phyloP scores from a whole-genome alignment of 2,797 vertebrate species.

The Argyrosomus regius region DNA sequence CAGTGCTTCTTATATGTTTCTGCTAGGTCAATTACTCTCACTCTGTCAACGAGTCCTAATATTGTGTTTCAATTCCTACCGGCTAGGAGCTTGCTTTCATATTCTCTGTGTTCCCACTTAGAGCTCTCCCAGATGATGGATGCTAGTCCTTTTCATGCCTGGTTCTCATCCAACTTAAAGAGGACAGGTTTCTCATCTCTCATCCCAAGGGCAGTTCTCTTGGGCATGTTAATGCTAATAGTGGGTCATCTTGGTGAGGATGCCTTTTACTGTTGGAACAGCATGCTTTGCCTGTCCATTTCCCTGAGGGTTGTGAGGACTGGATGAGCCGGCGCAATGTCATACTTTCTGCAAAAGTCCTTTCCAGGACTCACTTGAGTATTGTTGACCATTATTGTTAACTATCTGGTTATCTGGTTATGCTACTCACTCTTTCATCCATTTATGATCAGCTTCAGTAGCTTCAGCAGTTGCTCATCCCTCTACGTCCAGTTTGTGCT shows the following conservation, averaged over 20 bases:
- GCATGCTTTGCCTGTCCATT: background rate
- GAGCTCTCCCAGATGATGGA: background rate
- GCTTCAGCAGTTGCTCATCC: too few relatives aligned
- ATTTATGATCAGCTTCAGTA: background rate
- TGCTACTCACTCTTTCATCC: background rate
- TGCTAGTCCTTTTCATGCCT: slow-evolving; percentile 1
- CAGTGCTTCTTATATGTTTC: background rate
- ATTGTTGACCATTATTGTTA: background rate
- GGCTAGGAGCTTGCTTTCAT: background rate
- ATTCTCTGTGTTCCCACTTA: background rate
- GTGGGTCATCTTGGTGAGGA: background rate
- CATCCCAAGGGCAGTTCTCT: background rate
- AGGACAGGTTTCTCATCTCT: background rate
- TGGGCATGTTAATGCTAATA: background rate
- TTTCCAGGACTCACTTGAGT: background rate
- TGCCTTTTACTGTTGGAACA: background rate
- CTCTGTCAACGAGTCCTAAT: background rate
- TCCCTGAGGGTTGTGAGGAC: background rate
- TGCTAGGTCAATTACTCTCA: background rate
- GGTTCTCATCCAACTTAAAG: background rate
- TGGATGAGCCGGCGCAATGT: background rate
- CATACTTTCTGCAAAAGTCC: background rate
- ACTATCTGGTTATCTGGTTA: background rate
- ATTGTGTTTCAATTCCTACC: background rate
- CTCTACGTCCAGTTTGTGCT: background rate